Conservation (phyloP, 2,113 vertebrate species). For the Takifugu flavidus region DNA sequence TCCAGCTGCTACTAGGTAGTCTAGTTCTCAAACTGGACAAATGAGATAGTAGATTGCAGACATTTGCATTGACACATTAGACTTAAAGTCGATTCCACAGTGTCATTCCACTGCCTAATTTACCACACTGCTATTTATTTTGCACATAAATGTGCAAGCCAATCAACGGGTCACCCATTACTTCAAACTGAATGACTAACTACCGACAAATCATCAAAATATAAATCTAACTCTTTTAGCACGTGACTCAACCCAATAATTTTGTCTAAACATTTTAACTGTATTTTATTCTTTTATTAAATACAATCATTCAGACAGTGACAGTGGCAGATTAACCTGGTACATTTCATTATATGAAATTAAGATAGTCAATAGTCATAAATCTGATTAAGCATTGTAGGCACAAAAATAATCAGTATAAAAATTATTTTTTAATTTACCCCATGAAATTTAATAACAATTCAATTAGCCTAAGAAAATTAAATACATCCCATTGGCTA, state of each 20-base stretch:
- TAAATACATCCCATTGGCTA: too few species aligned
- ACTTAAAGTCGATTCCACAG: too few species aligned
- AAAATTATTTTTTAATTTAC: constrained; percentile 32
- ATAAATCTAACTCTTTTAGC: neutral
- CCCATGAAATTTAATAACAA: constrained; percentile 29
- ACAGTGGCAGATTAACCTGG: constrained; percentile 2
- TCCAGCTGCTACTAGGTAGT: too few species aligned
- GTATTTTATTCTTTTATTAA: too few species aligned
- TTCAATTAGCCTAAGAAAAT: neutral
- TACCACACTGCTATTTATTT: too few species aligned
- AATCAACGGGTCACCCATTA: too few species aligned
- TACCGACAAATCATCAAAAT: neutral
- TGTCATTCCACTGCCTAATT: too few species aligned
- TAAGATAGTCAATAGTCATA: constrained; percentile 12
- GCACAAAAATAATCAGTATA: constrained; percentile 27
- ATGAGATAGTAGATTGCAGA: too few species aligned
- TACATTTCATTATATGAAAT: constrained; percentile 18
- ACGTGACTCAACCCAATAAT: neutral
- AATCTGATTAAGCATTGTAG: constrained; percentile 31
- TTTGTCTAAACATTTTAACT: too few species aligned
- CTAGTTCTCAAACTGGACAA: too few species aligned
- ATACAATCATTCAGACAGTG: constrained; percentile 11
- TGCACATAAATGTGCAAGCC: too few species aligned
- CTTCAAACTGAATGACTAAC: neutral
- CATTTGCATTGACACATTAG: too few species aligned